These are phyloP conservation scores for Priocnemis perturbator DNA, from an alignment of 2,888 invertebrate species.

Conservation along the genomic window DNA sequence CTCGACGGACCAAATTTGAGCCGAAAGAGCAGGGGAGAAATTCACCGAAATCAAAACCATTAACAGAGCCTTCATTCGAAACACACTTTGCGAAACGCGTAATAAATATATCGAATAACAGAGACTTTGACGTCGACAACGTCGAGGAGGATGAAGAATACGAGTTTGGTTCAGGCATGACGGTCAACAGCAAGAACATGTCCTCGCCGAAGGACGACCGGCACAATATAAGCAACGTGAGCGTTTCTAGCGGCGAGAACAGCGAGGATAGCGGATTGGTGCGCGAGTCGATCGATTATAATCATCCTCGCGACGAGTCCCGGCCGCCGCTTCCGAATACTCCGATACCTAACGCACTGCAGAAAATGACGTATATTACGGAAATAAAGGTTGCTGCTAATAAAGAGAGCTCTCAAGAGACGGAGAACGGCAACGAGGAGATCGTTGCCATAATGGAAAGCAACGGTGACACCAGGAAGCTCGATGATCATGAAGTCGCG, in stretches of 20 bases:
- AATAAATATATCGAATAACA: constrained; percentile 42
- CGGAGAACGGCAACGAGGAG: constrained; percentile 48
- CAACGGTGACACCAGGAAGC: constrained; percentile 46
- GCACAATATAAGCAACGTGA: constrained; percentile 69
- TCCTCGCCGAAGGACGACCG: constrained; percentile 55
- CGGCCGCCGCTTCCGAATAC: constrained; percentile 74
- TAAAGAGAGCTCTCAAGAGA: constrained; percentile 54
- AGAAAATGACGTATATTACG: constrained; percentile 81
- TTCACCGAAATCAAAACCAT: constrained; percentile 36
- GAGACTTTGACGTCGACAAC: constrained; percentile 46
- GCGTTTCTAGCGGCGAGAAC: constrained; percentile 70
- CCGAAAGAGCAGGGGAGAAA: constrained; percentile 29
- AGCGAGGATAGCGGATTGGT: constrained; percentile 69
- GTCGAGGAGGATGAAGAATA: constrained; percentile 62
- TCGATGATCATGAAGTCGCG: constrained; percentile 47
- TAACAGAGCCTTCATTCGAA: constrained; percentile 36
- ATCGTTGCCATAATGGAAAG: constrained; percentile 48
- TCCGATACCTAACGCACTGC: constrained; percentile 70
- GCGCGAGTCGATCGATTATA: constrained; percentile 65
- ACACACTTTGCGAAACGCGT: constrained; percentile 58
- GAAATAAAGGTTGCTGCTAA: constrained; percentile 82
- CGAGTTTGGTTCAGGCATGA: constrained; percentile 63
- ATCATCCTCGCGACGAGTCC: constrained; percentile 55
- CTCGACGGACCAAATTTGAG: constrained; percentile 55
- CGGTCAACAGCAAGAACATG: constrained; percentile 61